These are phyloP conservation scores for Melanaphis sacchari DNA, from an alignment of 1,140 invertebrate genomes.

Conservation along the genomic window DNA sequence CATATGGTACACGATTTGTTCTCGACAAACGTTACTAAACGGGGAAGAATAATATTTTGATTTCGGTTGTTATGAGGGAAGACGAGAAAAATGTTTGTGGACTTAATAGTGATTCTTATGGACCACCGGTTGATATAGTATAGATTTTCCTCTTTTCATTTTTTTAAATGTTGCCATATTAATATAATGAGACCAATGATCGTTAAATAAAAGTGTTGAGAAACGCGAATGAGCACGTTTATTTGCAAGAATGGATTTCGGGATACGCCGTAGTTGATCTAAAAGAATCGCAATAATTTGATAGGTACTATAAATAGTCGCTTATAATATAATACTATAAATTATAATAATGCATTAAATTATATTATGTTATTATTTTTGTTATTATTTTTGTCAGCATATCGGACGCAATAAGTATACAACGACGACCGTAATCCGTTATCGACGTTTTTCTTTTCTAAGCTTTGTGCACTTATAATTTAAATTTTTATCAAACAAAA, in stretches of 20 bases:
- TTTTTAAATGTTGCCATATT: background rate
- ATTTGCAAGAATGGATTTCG: background rate
- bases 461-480: background rate
- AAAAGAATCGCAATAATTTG: background rate
- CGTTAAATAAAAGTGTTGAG: background rate
- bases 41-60: background rate
- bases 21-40: background rate
- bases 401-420: background rate
- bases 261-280: background rate
- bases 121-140: slow-evolving; percentile 11
- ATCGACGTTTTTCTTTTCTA: background rate
- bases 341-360: background rate
- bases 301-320: background rate
- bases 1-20: background rate
- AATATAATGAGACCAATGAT: background rate
- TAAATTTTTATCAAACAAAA: background rate
- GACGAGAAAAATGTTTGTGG: background rate
- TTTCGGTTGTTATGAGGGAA: background rate
- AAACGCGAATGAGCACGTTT: background rate
- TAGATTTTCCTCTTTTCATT: background rate
- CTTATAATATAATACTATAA: background rate
- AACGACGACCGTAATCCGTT: background rate
- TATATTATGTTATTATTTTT: no score
- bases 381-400: background rate
- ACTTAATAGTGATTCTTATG: background rate